phyloP scores from a whole-genome alignment of 1,140 invertebrate species.

The Ceratitis capitata region DNA sequence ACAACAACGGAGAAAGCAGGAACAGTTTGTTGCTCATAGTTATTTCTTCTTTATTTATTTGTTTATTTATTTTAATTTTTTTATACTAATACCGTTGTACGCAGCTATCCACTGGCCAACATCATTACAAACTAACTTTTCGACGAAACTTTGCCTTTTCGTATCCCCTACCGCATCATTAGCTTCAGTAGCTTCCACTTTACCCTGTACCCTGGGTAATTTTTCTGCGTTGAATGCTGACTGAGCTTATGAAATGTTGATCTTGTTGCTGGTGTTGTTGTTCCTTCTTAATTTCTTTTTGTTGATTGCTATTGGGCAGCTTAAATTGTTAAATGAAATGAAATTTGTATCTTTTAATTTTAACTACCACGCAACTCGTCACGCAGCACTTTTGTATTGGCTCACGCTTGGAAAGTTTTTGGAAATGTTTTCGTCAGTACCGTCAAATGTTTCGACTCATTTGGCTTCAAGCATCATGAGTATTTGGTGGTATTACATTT shows the following conservation, averaged over 20 bases:
- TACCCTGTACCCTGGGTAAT: no score
- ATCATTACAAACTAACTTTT: background rate
- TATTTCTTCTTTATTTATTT: background rate
- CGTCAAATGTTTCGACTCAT: background rate
- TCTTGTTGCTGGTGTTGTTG: background rate
- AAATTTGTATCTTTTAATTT: slow-evolving; percentile 6
- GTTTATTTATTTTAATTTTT: background rate
- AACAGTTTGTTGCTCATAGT: background rate
- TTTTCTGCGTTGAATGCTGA: background rate
- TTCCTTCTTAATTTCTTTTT: background rate
- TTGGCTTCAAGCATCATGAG: background rate
- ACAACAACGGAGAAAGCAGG: no score
- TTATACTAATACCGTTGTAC: background rate
- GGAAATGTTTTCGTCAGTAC: background rate
- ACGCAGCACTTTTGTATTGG: background rate
- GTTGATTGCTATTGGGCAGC: background rate
- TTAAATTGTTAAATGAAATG: slow-evolving; percentile 5
- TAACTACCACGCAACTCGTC: background rate
- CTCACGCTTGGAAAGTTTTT: background rate
- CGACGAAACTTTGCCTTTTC: background rate
- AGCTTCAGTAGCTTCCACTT: no score
- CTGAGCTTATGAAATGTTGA: background rate
- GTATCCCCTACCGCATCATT: background rate
- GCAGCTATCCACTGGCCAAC: background rate
- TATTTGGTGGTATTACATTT: background rate